phyloP scores from a whole-genome alignment of 1,140 invertebrate genomes.

The Artemia franciscana region DNA sequence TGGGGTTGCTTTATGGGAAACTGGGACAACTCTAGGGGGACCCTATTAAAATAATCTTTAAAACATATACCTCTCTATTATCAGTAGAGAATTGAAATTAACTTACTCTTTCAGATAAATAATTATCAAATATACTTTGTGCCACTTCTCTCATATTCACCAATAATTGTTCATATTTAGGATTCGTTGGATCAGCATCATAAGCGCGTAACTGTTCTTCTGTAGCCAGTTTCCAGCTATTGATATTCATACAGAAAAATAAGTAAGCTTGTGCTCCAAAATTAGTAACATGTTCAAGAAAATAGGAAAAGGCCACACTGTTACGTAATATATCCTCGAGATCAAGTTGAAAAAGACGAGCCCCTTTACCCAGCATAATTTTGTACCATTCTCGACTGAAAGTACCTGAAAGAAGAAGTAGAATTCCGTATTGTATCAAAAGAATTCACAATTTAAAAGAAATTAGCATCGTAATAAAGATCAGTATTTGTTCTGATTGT shows the following conservation, averaged over 20 bases:
- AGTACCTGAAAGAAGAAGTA: constrained; percentile 19
- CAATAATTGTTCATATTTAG: constrained; percentile 16
- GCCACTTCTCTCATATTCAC: constrained; percentile 49
- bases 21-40: too few relatives aligned
- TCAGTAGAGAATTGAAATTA: too few relatives aligned
- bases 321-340: constrained; percentile 56
- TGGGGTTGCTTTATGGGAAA: too few relatives aligned
- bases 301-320: constrained; percentile 50
- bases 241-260: constrained; percentile 59
- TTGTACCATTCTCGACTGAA: constrained; percentile 24
- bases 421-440: constrained; percentile 22
- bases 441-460: too few relatives aligned
- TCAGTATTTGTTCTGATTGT: too few relatives aligned
- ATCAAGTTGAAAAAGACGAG: constrained; percentile 38
- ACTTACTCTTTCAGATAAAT: constrained; percentile 43
- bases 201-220: constrained; percentile 40
- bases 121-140: constrained; percentile 54
- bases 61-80: too few relatives aligned
- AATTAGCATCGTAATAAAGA: too few relatives aligned
- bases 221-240: constrained; percentile 49
- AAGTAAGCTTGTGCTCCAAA: constrained; percentile 47
- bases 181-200: constrained; percentile 24
- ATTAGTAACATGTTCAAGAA: constrained; percentile 52
- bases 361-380: constrained; percentile 24
- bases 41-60: too few relatives aligned